phyloP scores from a whole-genome alignment of 1,140 invertebrate genomes.

The Bombus confusus region DNA sequence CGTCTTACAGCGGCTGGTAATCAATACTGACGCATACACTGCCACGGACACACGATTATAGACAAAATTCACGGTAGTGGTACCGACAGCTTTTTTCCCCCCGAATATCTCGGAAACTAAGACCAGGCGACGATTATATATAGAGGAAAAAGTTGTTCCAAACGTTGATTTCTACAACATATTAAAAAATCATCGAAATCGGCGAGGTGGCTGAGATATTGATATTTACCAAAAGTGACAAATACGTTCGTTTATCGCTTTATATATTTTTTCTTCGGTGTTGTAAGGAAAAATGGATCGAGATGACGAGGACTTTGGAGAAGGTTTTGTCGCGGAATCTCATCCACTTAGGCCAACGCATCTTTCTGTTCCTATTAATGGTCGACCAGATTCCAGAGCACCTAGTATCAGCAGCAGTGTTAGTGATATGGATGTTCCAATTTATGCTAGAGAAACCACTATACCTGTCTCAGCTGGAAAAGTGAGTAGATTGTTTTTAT shows the following conservation, averaged over 20 bases:
- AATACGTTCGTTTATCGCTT: neutral
- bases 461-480: conserved; percentile 74
- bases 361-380: conserved; percentile 79
- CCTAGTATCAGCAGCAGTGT: conserved; percentile 84
- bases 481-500: conserved; percentile 67
- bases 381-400: conserved; percentile 76
- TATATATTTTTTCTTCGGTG: neutral
- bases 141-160: too few species aligned
- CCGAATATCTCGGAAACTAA: too few species aligned
- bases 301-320: conserved; percentile 83
- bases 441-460: conserved; percentile 82
- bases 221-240: neutral
- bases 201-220: too few species aligned
- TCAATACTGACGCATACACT: too few species aligned
- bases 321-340: conserved; percentile 84
- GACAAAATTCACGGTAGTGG: too few species aligned
- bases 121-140: too few species aligned
- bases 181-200: too few species aligned
- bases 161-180: too few species aligned
- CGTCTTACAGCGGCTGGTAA: too few species aligned
- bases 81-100: too few species aligned
- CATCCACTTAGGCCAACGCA: conserved; percentile 83
- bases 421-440: conserved; percentile 84
- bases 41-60: too few species aligned
- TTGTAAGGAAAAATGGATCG: conserved; percentile 76